phyloP scores from a whole-genome alignment of 2,797 vertebrate species.

The Cyprinodon diabolis region DNA sequence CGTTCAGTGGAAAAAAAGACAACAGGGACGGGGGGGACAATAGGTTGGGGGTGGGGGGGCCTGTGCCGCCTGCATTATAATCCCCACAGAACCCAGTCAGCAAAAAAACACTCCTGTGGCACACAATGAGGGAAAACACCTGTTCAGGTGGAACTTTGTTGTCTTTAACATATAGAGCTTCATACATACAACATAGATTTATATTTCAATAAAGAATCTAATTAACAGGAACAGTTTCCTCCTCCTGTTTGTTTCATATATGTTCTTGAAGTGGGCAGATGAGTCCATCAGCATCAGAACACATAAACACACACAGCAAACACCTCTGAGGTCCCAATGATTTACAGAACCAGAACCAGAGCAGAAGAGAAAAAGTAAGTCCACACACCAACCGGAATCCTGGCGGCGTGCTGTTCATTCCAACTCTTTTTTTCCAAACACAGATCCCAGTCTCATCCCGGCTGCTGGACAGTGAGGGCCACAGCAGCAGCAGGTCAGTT shows the following conservation, averaged over 20 bases:
- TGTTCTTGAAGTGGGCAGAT: neutral
- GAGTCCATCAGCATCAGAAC: neutral
- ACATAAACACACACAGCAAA: neutral
- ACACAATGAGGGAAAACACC: conserved; percentile 60
- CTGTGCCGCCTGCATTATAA: conserved; percentile 75
- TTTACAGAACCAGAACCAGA: neutral
- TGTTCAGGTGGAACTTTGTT: conserved; percentile 4
- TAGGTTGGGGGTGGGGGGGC: conserved; percentile 49
- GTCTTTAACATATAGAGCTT: conserved; percentile 1
- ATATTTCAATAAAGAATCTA: neutral
- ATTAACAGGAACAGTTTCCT: neutral
- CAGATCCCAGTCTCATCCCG: conserved; percentile 61
- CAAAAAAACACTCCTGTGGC: conserved; percentile 65
- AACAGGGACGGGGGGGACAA: conserved; percentile 75
- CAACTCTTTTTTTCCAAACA: conserved; percentile 68
- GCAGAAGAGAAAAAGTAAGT: conserved; percentile 56
- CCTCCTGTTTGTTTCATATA: neutral
- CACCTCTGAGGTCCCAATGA: neutral
- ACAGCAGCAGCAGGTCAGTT: conserved; percentile 23
- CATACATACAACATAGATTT: conserved; percentile 8
- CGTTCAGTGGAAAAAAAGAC: conserved; percentile 74
- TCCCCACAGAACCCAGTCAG: conserved; percentile 83
- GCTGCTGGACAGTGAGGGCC: conserved; percentile 37
- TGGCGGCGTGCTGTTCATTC: conserved; percentile 79
- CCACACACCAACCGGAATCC: conserved; percentile 85